phyloP scores from a whole-genome alignment of 2,888 invertebrate species.

The Pollenia labialis region DNA sequence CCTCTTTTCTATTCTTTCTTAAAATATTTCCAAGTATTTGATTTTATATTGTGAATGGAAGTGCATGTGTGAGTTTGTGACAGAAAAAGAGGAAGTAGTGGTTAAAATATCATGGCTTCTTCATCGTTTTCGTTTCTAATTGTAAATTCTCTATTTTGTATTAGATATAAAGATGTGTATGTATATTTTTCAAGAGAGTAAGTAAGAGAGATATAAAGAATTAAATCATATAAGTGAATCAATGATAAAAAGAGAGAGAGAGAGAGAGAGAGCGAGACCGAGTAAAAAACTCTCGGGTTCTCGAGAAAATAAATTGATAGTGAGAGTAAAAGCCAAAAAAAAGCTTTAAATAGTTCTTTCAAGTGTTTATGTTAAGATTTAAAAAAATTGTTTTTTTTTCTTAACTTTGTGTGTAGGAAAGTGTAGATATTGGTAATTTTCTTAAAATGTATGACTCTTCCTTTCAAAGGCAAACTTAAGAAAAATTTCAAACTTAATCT shows the following conservation, averaged over 20 bases:
- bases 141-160: conserved; percentile 57
- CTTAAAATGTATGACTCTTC: conserved; percentile 54
- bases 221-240: neutral
- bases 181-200: conserved; percentile 51
- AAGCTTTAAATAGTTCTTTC: conserved; percentile 62
- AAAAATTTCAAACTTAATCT: neutral
- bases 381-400: conserved; percentile 13
- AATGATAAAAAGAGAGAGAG: neutral
- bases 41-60: conserved; percentile 42
- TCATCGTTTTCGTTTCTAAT: conserved; percentile 30
- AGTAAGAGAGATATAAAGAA: conserved; percentile 19
- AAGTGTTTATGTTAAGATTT: conserved; percentile 67
- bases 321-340: conserved; percentile 59
- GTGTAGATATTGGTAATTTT: conserved; percentile 49
- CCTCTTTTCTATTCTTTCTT: conserved; percentile 44
- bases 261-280: conserved; percentile 13
- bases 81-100: conserved; percentile 50
- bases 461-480: conserved; percentile 38
- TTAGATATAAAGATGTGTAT: conserved; percentile 34
- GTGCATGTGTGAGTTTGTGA: conserved; percentile 36
- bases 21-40: conserved; percentile 45
- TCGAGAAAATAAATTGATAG: conserved; percentile 34
- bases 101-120: conserved; percentile 45
- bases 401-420: neutral
- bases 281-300: no score